Conservation (phyloP, 2,888 invertebrate genomes). For the Dascillus cervinus region DNA sequence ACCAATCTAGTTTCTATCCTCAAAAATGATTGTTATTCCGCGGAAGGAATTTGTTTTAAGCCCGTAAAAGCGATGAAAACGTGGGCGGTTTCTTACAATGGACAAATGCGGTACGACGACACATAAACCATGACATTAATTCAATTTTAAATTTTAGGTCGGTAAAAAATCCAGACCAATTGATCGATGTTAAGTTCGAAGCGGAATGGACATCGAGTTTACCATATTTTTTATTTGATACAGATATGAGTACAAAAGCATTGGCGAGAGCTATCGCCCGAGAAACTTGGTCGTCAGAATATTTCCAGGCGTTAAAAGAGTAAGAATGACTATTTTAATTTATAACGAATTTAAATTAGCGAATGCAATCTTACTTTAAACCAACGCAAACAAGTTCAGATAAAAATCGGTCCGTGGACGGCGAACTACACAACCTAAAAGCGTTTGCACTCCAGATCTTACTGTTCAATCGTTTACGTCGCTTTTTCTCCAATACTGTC, state of each 20-base stretch:
- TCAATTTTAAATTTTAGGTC: constrained; percentile 36
- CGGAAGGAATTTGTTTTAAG: constrained; percentile 60
- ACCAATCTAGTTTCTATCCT: constrained; percentile 32
- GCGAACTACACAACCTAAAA: no score
- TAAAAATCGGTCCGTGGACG: no score
- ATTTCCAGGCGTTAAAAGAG: constrained; percentile 58
- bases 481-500: no score
- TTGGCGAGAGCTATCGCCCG: constrained; percentile 66
- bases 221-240: constrained; percentile 65
- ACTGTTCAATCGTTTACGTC: no score
- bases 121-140: background rate
- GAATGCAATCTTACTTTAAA: no score
- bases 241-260: constrained; percentile 56
- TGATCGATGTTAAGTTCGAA: constrained; percentile 52
- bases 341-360: no score
- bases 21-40: constrained; percentile 52
- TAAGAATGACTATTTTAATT: constrained; percentile 33
- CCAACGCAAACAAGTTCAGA: background rate
- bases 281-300: constrained; percentile 64
- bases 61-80: constrained; percentile 65
- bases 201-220: constrained; percentile 56
- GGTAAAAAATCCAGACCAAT: constrained; percentile 43
- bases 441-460: no score
- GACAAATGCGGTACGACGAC: constrained; percentile 52
- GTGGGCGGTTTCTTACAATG: constrained; percentile 64